Base-by-base conservation (phyloP, 1,140 invertebrate genomes). In the Formica selysi region DNA sequence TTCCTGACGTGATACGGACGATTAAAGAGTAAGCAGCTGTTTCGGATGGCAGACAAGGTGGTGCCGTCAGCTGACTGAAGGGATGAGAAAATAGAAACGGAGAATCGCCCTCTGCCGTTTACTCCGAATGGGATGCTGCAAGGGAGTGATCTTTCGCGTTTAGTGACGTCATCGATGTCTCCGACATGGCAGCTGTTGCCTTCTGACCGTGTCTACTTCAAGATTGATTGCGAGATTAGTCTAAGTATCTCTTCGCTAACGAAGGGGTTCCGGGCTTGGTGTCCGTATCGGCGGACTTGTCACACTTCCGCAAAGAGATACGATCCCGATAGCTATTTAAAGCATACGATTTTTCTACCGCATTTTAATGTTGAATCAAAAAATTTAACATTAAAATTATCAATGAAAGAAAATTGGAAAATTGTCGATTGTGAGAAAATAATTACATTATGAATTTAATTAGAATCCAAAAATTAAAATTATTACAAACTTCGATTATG, bases 181-280 rank as follows among this genome's bases (percentile, higher is more conserved):
- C 64, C 84, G 51, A 71, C 54, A 59, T 81, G 62, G 89, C 90
- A 91, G 90, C 90, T 91, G 89, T 90, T 90, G 76, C 80, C 87
- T 80, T 87, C 70, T 89, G 71, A 73, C 84, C 48, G 61, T 81
- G 73, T 62, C 89, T 88, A 65, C 51, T 90, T 70, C 57, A 91
- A 91, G 90, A 91, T 91, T 89, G 90, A 91, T 91, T 86, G 90
- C 85, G 36, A 89, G 90, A 91, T 91, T 91, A 91, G 76, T 91
- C 80, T 54, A 70, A 91, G 87, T 51, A 87, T 87, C 80, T 87
- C 80, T 78, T 54, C 54, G 67, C 67, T 64, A 79, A 48, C 65
- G 89, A 91, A 91, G 74, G 84, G 90, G 76, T 76, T 88, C 68
- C 19, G 32, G 22, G 51, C 11, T 76, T 61, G 48, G 48, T 86